These are phyloP conservation scores for Carlito syrichta DNA, from an alignment of 2,113 vertebrate species.

Conservation along the genomic window DNA sequence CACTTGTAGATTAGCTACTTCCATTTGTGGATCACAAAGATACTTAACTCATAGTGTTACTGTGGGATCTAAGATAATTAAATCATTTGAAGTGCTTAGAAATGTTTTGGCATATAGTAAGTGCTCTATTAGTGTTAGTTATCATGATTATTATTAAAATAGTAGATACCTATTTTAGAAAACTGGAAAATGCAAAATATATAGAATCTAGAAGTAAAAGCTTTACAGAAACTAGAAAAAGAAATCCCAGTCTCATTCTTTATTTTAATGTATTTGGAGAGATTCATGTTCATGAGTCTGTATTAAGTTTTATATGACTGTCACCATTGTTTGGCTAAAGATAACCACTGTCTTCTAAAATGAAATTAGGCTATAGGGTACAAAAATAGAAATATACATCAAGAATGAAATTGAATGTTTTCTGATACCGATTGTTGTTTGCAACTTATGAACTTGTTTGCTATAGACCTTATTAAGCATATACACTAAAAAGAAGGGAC, in stretches of 20 bases:
- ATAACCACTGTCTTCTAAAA: neutral
- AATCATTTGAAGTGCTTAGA: neutral
- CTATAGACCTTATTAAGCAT: neutral
- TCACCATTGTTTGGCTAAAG: neutral
- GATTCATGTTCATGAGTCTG: neutral
- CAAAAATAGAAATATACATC: neutral
- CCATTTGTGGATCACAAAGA: neutral
- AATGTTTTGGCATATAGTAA: neutral
- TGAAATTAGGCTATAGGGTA: neutral
- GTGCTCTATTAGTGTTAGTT: neutral
- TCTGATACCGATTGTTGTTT: neutral
- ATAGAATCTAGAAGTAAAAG: too few relatives aligned
- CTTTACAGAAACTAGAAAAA: neutral
- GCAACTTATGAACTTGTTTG: neutral
- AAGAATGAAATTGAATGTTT: neutral
- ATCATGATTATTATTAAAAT: neutral
- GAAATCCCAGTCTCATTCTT: neutral
- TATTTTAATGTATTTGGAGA: neutral
- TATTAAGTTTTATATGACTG: neutral
- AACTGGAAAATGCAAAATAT: neutral
- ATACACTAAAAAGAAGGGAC: neutral
- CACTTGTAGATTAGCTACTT: neutral
- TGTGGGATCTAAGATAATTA: neutral
- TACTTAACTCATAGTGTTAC: neutral
- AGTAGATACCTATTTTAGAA: neutral